phyloP scores from a whole-genome alignment of 2,888 invertebrate species.

The Spodoptera littoralis region DNA sequence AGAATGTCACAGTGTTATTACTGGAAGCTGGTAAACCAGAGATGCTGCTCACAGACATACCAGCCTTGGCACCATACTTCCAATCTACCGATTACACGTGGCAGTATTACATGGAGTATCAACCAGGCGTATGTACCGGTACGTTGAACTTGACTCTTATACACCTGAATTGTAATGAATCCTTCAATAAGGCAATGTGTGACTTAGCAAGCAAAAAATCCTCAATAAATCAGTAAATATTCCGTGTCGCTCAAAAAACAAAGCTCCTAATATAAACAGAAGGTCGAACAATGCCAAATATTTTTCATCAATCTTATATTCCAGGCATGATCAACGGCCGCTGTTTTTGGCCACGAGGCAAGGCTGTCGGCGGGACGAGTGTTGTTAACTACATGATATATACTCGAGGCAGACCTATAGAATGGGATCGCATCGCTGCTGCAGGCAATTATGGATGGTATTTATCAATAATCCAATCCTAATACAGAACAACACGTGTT shows the following conservation, averaged over 20 bases:
- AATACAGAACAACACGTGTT: conserved; percentile 15
- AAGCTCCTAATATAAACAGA: conserved; percentile 1
- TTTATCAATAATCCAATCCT: conserved; percentile 24
- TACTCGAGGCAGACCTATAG: conserved; percentile 91
- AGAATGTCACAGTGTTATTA: conserved; percentile 77
- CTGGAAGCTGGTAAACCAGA: conserved; percentile 81
- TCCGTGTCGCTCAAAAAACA: not conserved
- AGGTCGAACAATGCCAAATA: conserved; percentile 29
- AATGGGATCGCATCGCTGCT: conserved; percentile 92
- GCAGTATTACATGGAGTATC: conserved; percentile 91
- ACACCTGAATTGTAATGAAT: too few relatives aligned
- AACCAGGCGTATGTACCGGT: conserved; percentile 90
- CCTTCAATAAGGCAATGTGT: too few relatives aligned
- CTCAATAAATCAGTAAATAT: too few relatives aligned
- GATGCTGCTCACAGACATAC: conserved; percentile 87
- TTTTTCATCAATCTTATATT: conserved; percentile 45
- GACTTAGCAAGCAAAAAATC: too few relatives aligned
- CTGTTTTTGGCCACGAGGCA: conserved; percentile 88
- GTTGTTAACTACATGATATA: conserved; percentile 92
- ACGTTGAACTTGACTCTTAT: conserved; percentile 11
- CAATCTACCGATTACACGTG: conserved; percentile 91
- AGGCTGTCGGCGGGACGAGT: conserved; percentile 89
- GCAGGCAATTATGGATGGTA: conserved; percentile 93
- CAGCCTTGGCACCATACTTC: conserved; percentile 87
- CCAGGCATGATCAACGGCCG: conserved; percentile 74